Percentiles rank a stretch among this genome's conserved stretches.
Conservation (phyloP, 2,888 invertebrate genomes). For the Dorcus parallelipipedus region DNA sequence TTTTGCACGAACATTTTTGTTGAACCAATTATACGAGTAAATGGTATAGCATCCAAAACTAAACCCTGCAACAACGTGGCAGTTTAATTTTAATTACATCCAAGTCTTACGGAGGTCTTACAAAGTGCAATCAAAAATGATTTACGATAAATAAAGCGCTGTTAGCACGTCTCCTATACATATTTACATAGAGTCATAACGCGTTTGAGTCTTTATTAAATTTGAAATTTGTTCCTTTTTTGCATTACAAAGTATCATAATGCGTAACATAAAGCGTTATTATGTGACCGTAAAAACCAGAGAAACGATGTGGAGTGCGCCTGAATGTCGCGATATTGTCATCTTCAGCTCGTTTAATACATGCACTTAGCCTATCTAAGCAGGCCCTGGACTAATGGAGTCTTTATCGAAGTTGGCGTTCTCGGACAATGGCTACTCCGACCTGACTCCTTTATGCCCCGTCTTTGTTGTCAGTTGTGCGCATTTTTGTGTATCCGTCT, state of each 20-base stretch:
- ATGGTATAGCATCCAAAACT: no score
- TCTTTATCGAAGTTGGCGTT: constrained; percentile 39
- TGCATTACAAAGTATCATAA: neutral
- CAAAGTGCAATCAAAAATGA: no score
- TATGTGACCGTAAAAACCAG: constrained; percentile 29
- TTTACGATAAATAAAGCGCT: no score
- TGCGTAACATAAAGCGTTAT: neutral
- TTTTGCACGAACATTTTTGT: no score
- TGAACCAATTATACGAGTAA: no score
- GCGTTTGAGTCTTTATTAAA: neutral
- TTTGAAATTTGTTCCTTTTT: neutral
- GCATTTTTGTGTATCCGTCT: neutral
- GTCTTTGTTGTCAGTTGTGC: neutral
- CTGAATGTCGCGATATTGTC: constrained; percentile 35
- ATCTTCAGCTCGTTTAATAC: constrained; percentile 39
- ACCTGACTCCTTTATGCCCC: neutral
- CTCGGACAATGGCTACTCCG: constrained; percentile 4
- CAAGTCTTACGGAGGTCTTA: no score
- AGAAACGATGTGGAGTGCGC: constrained; percentile 31
- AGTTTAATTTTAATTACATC: no score
- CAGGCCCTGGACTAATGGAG: constrained; percentile 44
- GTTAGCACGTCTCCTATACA: no score
- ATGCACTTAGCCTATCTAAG: constrained; percentile 46
- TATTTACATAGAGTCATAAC: neutral
- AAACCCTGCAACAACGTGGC: no score